Conservation (phyloP, 2,888 invertebrate species). For the Acleris laterana region DNA sequence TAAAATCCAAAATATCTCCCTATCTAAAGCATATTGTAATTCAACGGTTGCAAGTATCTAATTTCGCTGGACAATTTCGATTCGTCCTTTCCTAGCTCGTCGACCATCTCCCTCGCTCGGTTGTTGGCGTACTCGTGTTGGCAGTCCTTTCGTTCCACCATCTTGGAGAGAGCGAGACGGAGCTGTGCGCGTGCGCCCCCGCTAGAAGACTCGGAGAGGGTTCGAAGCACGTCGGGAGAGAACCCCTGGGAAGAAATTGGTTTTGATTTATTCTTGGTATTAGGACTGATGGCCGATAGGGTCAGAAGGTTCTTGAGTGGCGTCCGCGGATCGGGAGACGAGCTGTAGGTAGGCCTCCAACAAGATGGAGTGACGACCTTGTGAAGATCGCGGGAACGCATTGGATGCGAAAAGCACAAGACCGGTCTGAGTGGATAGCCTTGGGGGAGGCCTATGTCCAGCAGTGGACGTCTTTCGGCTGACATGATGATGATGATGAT, state of each 20-base stretch:
- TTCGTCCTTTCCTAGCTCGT: constrained; percentile 82
- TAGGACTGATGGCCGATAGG: too few species aligned
- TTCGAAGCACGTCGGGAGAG: constrained; percentile 82
- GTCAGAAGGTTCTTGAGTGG: too few species aligned
- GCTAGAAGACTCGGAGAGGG: constrained; percentile 79
- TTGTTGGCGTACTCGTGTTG: constrained; percentile 84
- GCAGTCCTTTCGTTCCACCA: constrained; percentile 84
- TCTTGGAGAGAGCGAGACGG: constrained; percentile 81
- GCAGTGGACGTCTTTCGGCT: too few species aligned
- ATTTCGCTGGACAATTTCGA: constrained; percentile 84
- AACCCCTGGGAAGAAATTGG: constrained; percentile 81
- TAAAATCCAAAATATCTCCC: background rate
- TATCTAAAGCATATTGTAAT: constrained; percentile 60
- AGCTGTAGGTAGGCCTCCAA: too few species aligned
- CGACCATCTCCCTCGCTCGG: constrained; percentile 80
- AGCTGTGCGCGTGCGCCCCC: constrained; percentile 86
- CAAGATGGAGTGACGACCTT: too few species aligned
- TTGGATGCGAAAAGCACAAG: too few species aligned
- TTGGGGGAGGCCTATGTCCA: too few species aligned
- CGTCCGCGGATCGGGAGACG: too few species aligned
- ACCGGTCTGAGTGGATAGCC: too few species aligned
- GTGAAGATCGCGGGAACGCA: too few species aligned
- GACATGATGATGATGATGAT: too few species aligned
- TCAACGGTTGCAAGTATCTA: constrained; percentile 84
- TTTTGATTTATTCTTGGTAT: background rate